Percentiles rank a stretch among this genome's conserved stretches.
phyloP scores from a whole-genome alignment of 1,140 invertebrate species.

The Lutraria rhynchaena region DNA sequence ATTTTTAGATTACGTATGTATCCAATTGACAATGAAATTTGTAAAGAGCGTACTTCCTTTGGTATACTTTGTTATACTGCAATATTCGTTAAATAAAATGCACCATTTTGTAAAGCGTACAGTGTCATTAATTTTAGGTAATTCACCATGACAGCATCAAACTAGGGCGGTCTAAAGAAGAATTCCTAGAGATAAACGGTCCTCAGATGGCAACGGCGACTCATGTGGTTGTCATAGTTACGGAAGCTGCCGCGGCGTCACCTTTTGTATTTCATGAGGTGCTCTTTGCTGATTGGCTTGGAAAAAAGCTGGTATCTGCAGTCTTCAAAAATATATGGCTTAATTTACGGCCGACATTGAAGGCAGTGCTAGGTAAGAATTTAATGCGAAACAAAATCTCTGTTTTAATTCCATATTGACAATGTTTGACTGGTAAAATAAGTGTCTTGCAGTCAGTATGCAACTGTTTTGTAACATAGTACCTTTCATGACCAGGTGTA shows the following conservation, averaged over 20 bases:
- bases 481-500: too few relatives aligned
- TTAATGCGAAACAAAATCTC: not conserved
- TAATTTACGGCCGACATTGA: slow-evolving; percentile 72
- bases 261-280: slow-evolving; percentile 81
- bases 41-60: too few relatives aligned
- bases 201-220: slow-evolving; percentile 75
- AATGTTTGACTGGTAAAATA: too few relatives aligned
- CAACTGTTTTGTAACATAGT: too few relatives aligned
- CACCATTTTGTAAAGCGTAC: too few relatives aligned
- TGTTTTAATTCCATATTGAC: too few relatives aligned
- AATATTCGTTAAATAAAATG: too few relatives aligned
- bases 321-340: slow-evolving; percentile 80
- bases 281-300: slow-evolving; percentile 81
- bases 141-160: slow-evolving; percentile 80
- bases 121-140: too few relatives aligned
- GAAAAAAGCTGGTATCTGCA: slow-evolving; percentile 79
- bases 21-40: too few relatives aligned
- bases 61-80: too few relatives aligned
- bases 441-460: too few relatives aligned
- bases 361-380: slow-evolving; percentile 77
- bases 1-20: too few relatives aligned
- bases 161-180: slow-evolving; percentile 79
- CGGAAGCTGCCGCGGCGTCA: slow-evolving; percentile 72
- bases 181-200: slow-evolving; percentile 79
- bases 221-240: slow-evolving; percentile 78